Percentiles rank a stretch among this genome's conserved stretches.
These are phyloP conservation scores for Parnassius orleans DNA, from an alignment of 2,888 invertebrate species.

Conservation along the genomic window DNA sequence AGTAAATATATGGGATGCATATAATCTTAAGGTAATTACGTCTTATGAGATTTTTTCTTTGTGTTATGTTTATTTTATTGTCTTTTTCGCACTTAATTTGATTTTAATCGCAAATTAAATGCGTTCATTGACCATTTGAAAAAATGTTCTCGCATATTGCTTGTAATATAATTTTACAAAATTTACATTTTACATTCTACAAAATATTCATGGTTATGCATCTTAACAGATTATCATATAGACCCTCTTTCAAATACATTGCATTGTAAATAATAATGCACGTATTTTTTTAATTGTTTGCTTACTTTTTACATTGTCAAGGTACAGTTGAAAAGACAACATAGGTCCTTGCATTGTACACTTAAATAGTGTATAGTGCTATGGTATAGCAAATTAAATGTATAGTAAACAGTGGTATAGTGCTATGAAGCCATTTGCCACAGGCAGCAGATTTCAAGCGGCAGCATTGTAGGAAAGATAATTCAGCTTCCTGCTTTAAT, in stretches of 20 bases:
- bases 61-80: constrained; percentile 24
- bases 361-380: no score
- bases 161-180: background rate
- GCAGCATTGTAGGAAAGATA: no score
- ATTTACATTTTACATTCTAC: background rate
- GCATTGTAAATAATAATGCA: background rate
- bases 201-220: background rate
- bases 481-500: no score
- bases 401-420: no score
- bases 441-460: no score
- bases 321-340: no score
- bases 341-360: no score
- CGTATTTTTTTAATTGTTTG: no score
- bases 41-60: constrained; percentile 25
- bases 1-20: constrained; percentile 66
- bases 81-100: constrained; percentile 4
- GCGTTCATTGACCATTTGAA: background rate
- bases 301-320: no score
- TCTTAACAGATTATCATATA: constrained; percentile 4
- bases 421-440: no score
- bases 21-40: constrained; percentile 46
- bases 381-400: no score
- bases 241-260: constrained; percentile 24
- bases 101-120: background rate
- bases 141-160: background rate